Percentiles rank a stretch among this genome's conserved stretches.
phyloP scores from a whole-genome alignment of 2,888 invertebrate genomes.

The Napeogenes sylphis region DNA sequence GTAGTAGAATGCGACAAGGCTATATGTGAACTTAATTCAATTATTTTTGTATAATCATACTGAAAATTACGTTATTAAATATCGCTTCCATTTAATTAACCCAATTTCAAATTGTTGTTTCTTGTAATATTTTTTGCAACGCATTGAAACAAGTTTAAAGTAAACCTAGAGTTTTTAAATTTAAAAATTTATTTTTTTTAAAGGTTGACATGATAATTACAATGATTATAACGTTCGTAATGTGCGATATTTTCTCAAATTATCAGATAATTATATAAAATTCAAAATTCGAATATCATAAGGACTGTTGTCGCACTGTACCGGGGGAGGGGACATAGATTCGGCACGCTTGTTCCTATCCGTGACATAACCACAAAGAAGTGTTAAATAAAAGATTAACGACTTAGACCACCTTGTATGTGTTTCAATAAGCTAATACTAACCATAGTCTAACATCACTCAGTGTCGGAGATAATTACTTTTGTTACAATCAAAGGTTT shows the following conservation, averaged over 20 bases:
- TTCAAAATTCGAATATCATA: not conserved
- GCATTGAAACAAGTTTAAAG: too few species aligned
- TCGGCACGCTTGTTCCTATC: constrained; percentile 40
- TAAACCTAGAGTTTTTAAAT: too few species aligned
- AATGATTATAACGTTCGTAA: too few species aligned
- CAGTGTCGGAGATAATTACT: too few species aligned
- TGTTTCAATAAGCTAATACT: constrained; percentile 26
- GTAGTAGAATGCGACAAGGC: not conserved
- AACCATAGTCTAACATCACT: not conserved
- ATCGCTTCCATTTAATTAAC: too few species aligned
- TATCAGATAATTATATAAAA: not conserved
- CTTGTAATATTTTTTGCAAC: too few species aligned
- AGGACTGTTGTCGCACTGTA: constrained; percentile 33
- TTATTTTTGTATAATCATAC: not conserved
- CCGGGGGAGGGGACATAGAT: constrained; percentile 45
- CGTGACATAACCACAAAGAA: constrained; percentile 54
- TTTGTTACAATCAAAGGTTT: constrained; percentile 7
- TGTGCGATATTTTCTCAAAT: too few species aligned
- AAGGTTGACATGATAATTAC: too few species aligned
- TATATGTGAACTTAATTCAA: not conserved
- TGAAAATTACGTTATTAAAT: too few species aligned
- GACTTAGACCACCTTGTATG: constrained; percentile 55
- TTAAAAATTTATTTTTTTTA: too few species aligned
- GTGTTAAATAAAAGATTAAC: constrained; percentile 62
- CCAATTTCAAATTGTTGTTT: too few species aligned